Evolutionary conservation across 2,113 vertebrate species (phyloP), one percentile per base, ranked within the genome.

Genomic region (Regulus satrapa): DNA sequence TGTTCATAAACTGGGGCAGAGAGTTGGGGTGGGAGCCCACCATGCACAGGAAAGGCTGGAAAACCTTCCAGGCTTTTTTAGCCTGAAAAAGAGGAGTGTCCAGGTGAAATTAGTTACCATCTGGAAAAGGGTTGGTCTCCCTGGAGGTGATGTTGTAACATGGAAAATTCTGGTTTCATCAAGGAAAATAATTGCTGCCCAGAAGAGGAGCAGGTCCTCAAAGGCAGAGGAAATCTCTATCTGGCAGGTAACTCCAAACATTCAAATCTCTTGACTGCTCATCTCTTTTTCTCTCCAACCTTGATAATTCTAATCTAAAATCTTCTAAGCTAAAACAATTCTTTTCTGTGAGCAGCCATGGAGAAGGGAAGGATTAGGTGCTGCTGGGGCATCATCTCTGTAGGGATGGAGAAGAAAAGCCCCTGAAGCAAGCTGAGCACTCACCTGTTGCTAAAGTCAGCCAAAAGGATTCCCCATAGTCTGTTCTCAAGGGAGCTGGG

Each of bases 391-490:
- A 41, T 34, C 54, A 7, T 9, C 5, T 7, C 24, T 62, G 40
- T 7, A 31, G 23, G 26, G 43, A 6, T 48, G n/a, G 56, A 80
- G 38, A 49, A 61, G 38, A 38, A 82, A 80, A 48, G 12, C 20
- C 48, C 52, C 52, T 20, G 51, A 13, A 61, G 10, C 12, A 64
- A 64, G 62, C 23, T 58, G 81, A 49, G 26, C 54, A 85, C 95
- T 90, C 58, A 99, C 99, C 99, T 54, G 99, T 99, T 0, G 94
- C 98, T 63, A 99, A 88, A 6, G 98, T 98, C 75, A 99, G 92
- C 99, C 99, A 99, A 72, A 99, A 99, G 8, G 99, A 99, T 56
- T 96, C 95, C 12, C 99, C 99, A 14, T 98, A 99, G 48, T 54
- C 85, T 3, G 98, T 97, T 73, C 96, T 89, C 91, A 99, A 94